These are phyloP conservation scores for Drosophila oshimai DNA, from an alignment of 1,140 invertebrate species.

Conservation along the genomic window DNA sequence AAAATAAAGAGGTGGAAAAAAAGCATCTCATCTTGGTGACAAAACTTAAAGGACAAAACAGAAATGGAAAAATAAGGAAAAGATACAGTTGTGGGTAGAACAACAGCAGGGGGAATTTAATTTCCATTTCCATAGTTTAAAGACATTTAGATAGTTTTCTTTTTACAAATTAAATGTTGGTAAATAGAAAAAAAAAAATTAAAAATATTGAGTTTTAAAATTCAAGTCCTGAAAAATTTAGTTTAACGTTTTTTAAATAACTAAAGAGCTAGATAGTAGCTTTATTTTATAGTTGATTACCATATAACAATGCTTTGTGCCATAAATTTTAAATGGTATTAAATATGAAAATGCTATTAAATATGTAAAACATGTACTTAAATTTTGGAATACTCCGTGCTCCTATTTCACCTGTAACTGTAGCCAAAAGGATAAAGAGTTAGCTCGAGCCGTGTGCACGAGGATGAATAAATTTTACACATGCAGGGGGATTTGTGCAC, in stretches of 20 bases:
- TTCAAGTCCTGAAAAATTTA: too few species aligned
- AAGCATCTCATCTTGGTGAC: slow-evolving; percentile 38
- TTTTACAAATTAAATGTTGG: background rate
- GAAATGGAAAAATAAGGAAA: background rate
- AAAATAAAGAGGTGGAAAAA: slow-evolving; percentile 45
- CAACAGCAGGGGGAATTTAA: background rate
- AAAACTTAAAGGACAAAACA: slow-evolving; percentile 57
- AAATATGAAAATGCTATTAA: background rate
- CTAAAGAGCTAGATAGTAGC: too few species aligned
- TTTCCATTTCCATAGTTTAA: too few species aligned
- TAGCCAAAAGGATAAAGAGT: slow-evolving; percentile 8
- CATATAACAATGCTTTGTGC: background rate
- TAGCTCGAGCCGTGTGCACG: slow-evolving; percentile 10
- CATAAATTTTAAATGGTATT: too few species aligned
- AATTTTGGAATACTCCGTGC: background rate
- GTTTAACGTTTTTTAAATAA: too few species aligned
- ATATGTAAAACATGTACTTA: background rate
- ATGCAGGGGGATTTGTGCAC: slow-evolving; percentile 32
- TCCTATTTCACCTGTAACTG: slow-evolving; percentile 2
- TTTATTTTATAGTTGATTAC: too few species aligned
- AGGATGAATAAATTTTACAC: slow-evolving; percentile 65
- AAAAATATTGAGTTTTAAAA: too few species aligned
- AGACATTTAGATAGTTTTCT: too few species aligned
- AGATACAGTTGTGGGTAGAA: background rate
- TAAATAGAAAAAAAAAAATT: too few species aligned